Evolutionary conservation across 1,140 invertebrate genomes (phyloP).

Genomic region (Apolygus lucorum): DNA sequence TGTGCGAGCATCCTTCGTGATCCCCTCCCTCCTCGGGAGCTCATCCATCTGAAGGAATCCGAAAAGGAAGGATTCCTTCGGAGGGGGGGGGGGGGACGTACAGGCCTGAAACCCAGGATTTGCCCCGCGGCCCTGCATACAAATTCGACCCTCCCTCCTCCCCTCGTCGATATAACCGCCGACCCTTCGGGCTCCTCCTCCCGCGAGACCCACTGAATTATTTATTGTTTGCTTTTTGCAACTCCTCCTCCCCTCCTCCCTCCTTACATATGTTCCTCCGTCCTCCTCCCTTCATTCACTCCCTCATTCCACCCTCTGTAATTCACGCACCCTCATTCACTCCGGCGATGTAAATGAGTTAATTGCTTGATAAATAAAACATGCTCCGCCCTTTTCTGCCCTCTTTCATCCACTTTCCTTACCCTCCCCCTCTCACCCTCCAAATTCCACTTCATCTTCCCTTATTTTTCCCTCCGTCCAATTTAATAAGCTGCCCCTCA

Average conservation of each 20-base stretch:
- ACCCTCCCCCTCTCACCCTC: background rate
- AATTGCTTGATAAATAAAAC: slow-evolving; percentile 15
- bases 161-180: background rate
- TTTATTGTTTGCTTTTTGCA: slow-evolving; percentile 15
- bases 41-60: too few species aligned
- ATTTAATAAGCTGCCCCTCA: background rate
- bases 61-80: too few species aligned
- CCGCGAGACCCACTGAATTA: slow-evolving; percentile 8
- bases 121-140: background rate
- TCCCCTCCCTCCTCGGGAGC: too few species aligned
- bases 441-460: too few species aligned
- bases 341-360: slow-evolving; percentile 12
- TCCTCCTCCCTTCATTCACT: background rate
- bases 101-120: too few species aligned
- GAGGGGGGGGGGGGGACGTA: too few species aligned
- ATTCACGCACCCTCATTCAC: background rate
- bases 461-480: background rate
- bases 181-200: background rate
- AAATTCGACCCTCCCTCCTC: slow-evolving; percentile 2
- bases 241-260: background rate
- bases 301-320: background rate
- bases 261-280: slow-evolving; percentile 11
- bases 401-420: background rate
- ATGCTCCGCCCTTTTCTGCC: slow-evolving; percentile 5
- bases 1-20: too few species aligned